Conservation (phyloP, 2,888 invertebrate genomes). For the Endotricha flammealis region DNA sequence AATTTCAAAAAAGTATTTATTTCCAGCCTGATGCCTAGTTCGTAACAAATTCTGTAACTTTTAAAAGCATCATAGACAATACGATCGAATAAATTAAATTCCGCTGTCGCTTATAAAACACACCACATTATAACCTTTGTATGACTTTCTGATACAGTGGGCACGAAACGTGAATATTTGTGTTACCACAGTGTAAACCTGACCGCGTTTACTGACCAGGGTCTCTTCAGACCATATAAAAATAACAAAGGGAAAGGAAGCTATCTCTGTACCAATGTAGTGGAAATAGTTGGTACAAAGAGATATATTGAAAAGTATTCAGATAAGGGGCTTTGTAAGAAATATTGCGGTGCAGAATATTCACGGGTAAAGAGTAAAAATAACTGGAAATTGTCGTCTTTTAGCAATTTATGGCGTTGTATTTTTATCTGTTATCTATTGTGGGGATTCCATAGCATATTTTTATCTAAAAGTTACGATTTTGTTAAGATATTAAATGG, state of each 20-base stretch:
- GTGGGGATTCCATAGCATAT: too few species aligned
- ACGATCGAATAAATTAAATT: slow-evolving; percentile 1
- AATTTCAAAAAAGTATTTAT: too few species aligned
- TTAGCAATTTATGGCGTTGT: not conserved
- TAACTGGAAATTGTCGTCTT: not conserved
- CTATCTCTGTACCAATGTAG: not conserved
- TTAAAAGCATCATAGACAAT: too few species aligned
- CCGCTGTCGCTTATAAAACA: slow-evolving; percentile 16
- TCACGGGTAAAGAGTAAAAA: not conserved
- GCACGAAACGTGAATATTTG: slow-evolving; percentile 51
- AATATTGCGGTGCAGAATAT: slow-evolving; percentile 10
- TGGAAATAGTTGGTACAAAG: slow-evolving; percentile 8
- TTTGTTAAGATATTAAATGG: too few species aligned
- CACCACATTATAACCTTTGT: slow-evolving; percentile 23
- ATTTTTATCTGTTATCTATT: too few species aligned
- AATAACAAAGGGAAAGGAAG: not conserved
- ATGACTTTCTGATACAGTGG: slow-evolving; percentile 67
- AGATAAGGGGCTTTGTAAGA: slow-evolving; percentile 8
- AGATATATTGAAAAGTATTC: slow-evolving; percentile 6
- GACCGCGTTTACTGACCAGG: slow-evolving; percentile 35
- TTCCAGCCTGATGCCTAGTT: too few species aligned
- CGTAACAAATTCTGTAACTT: too few species aligned
- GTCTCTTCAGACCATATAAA: slow-evolving; percentile 12
- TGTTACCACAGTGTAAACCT: slow-evolving; percentile 45
- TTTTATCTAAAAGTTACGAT: too few species aligned